phyloP scores from a whole-genome alignment of 2,797 vertebrate genomes.

The Gymnocypris eckloni region DNA sequence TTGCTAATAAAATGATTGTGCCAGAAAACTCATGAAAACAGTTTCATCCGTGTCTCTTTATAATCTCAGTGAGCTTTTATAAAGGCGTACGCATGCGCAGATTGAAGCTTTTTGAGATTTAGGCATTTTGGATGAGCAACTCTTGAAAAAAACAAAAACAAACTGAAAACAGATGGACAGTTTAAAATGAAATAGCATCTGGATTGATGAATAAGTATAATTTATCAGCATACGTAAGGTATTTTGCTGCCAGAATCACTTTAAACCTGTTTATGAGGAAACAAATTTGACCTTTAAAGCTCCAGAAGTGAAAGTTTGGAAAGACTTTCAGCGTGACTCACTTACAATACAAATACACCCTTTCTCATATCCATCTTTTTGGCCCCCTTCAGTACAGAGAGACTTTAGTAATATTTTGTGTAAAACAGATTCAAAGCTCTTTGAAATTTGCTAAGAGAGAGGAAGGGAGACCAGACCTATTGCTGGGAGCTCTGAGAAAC shows the following conservation, averaged over 20 bases:
- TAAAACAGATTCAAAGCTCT: conserved; percentile 30
- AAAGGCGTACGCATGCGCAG: no score
- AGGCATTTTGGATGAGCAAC: no score
- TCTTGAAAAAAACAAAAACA: no score
- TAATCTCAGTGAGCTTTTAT: no score
- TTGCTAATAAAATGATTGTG: no score
- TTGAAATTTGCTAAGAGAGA: conserved; percentile 1
- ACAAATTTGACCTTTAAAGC: background rate
- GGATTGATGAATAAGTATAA: background rate
- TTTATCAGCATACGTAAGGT: background rate
- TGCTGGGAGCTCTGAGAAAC: background rate
- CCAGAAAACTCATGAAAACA: no score
- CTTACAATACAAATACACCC: no score
- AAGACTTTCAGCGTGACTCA: background rate
- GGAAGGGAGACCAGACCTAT: background rate
- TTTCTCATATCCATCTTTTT: background rate
- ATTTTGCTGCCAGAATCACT: background rate
- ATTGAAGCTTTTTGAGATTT: no score
- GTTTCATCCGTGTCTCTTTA: no score
- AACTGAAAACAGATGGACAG: no score
- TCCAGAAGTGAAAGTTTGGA: background rate
- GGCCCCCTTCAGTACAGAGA: background rate
- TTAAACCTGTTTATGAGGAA: background rate
- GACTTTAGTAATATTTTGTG: background rate
- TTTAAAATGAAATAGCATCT: no score